Percentiles rank a stretch among this genome's conserved stretches.
phyloP scores from a whole-genome alignment of 1,140 invertebrate genomes.

The Brachionus sp. region DNA sequence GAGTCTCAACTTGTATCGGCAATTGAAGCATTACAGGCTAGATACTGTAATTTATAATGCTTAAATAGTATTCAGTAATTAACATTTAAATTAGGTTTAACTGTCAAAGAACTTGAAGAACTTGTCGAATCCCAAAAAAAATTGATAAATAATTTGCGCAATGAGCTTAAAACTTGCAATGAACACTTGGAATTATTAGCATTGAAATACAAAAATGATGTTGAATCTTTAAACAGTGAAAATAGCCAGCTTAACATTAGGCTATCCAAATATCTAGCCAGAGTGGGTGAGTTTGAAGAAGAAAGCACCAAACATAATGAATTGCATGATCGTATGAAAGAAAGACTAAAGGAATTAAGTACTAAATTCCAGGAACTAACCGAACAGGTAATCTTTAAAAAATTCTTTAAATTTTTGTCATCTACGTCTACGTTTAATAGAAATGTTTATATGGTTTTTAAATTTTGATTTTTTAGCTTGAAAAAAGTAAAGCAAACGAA shows the following conservation, averaged over 20 bases:
- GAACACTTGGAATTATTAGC: slow-evolving; percentile 28
- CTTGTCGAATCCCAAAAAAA: slow-evolving; percentile 42
- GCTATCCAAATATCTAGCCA: neutral
- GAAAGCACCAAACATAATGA: slow-evolving; percentile 28
- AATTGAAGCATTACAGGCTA: slow-evolving; percentile 22
- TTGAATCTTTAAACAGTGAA: neutral
- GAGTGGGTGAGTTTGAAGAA: neutral
- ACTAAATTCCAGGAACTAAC: neutral
- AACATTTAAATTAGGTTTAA: neutral
- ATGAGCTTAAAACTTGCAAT: neutral
- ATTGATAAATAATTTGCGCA: slow-evolving; percentile 5
- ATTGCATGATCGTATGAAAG: slow-evolving; percentile 38
- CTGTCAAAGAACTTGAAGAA: slow-evolving; percentile 42
- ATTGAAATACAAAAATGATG: slow-evolving; percentile 32
- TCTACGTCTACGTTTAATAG: neutral
- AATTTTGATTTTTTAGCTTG: neutral
- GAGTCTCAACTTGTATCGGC: neutral
- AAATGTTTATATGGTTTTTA: neutral
- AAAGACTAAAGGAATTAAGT: slow-evolving; percentile 23
- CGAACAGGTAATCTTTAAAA: too few relatives aligned
- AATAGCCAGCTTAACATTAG: neutral
- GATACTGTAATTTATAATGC: slow-evolving; percentile 8
- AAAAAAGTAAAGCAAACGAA: slow-evolving; percentile 29
- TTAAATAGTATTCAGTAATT: neutral
- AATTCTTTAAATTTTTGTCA: slow-evolving; percentile 6